Percentiles rank a stretch among this genome's conserved stretches.
These are phyloP conservation scores for Dolichomitus sp. DNA, from an alignment of 2,888 invertebrate genomes.

Conservation along the genomic window DNA sequence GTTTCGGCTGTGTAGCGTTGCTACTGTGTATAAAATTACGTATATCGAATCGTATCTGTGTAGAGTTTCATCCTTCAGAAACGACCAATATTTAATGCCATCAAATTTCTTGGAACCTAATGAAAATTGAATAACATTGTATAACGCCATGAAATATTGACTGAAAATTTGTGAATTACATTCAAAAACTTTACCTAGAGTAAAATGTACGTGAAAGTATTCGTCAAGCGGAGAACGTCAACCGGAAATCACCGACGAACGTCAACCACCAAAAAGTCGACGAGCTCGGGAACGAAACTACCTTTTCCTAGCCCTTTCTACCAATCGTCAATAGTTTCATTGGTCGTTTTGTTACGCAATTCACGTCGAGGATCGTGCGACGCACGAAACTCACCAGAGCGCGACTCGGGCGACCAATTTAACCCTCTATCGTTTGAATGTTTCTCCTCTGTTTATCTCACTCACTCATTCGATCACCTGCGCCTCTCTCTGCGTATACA, in stretches of 20 bases:
- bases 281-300: conserved; percentile 16
- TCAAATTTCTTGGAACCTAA: too few relatives aligned
- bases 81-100: too few relatives aligned
- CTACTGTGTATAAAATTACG: too few relatives aligned
- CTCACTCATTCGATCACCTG: conserved; percentile 32
- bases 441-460: conserved; percentile 52
- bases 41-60: too few relatives aligned
- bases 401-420: conserved; percentile 60
- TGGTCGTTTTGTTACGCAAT: conserved; percentile 58
- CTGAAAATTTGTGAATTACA: background rate
- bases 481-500: background rate
- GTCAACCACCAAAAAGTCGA: conserved; percentile 49
- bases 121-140: background rate
- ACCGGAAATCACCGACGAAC: conserved; percentile 48
- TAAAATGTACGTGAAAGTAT: background rate
- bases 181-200: background rate
- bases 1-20: too few relatives aligned
- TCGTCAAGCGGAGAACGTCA: conserved; percentile 16
- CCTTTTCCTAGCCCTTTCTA: conserved; percentile 18
- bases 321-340: conserved; percentile 34
- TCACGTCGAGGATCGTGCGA: conserved; percentile 61
- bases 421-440: conserved; percentile 53
- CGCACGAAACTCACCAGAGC: conserved; percentile 50
- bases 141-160: background rate
- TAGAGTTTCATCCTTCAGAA: too few relatives aligned